Evolutionary conservation across 2,113 vertebrate genomes (phyloP), one percentile per base, ranked within the genome.

Genomic region (Menidia beryllina): DNA sequence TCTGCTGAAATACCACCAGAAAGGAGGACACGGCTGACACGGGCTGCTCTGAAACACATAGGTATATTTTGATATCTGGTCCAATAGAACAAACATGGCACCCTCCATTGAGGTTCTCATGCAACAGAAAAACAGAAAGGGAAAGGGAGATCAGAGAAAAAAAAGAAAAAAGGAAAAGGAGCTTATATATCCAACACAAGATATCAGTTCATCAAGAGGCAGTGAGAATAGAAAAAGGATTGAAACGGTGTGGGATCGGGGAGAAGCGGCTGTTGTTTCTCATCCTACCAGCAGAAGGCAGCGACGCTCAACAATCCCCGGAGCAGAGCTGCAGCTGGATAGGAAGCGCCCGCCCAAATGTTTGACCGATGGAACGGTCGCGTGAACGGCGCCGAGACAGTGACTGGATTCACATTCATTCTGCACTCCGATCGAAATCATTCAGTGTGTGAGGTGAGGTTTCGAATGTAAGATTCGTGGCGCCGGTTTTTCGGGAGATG

Each of bases 101-200:
- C 86, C 86, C 90, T 92, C 86, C 65, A 15, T 13, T 57, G 85
- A 93, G 86, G 83, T 89, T 90, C 90, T 91, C 93, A 93, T 93
- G 92, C 92, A 93, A 94, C 93, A 91, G 87, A 93, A 92, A 91
- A 89, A 39, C 54, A 72, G 74, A 79, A 72, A 70, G 67, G 49
- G 56, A 57, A 27, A 48, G 52, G 24, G 26, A 53, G 61, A 34
- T 41, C 6, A 19, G 41, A 19, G 13, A 8, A 17, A 19, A n/a
- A 7, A n/a, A 43, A 17, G 54, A 47, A 2, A 53, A 56, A 21
- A 25, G 65, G 49, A 70, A 64, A 50, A 20, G 21, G 24, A 34
- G 10, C 0, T 17, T 77, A 60, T 58, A 77, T 23, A 70, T 85
- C 52, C 69, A 89, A 72, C 82, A 87, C 63, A 84, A 82, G 77